Base-by-base conservation (phyloP, 92 coral and sea anemone species). In the Porites cylindrica region DNA sequence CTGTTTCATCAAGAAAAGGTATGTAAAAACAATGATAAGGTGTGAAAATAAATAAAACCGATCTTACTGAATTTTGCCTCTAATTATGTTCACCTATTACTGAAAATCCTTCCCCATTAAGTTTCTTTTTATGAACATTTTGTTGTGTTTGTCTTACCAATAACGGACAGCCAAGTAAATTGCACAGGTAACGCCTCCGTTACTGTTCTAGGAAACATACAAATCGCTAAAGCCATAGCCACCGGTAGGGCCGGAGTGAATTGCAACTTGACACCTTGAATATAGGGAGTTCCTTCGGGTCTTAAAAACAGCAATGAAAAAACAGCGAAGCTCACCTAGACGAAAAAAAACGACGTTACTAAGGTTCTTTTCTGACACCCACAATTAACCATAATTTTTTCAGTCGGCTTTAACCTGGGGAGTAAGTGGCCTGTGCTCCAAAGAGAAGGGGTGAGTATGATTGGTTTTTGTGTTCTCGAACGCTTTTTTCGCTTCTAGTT, bases 211-310 rank as follows among this genome's bases (percentile, higher is more conserved):
- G 68, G 29, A 79, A 90, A 94, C 91, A 94, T 68, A 70, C 88
- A 89, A 51, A 92, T 26, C 29, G 84, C 84, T 47, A 92, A 66
- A 54, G 88, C 91, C 0, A 88, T 75, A 54, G 88, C 81, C 21
- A 85, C 92, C 1, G 93, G 95, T 12, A 94, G 84, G 16, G 87
- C 60, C 60, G 88, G 90, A 23, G 82, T 56, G 77, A 90, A 88
- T 76, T 85, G 85, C 71, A 88, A 11, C 21, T 78, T 93, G 51
- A 72, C 79, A 21, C 89, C 81, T 20, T 76, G 85, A 51, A 82
- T 62, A 54, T 67, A 66, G 0, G 88, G 90, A 53, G 86, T 69
- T 24, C 95, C 98, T 86, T 94, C 98, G 14, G 98, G 95, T 74
- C 95, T 92, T 79, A 93, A 86, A 65, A 90, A 85, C 78, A 92